These are phyloP conservation scores for Phocides pigmalion DNA, from an alignment of 1,140 invertebrate species.

Conservation along the genomic window DNA sequence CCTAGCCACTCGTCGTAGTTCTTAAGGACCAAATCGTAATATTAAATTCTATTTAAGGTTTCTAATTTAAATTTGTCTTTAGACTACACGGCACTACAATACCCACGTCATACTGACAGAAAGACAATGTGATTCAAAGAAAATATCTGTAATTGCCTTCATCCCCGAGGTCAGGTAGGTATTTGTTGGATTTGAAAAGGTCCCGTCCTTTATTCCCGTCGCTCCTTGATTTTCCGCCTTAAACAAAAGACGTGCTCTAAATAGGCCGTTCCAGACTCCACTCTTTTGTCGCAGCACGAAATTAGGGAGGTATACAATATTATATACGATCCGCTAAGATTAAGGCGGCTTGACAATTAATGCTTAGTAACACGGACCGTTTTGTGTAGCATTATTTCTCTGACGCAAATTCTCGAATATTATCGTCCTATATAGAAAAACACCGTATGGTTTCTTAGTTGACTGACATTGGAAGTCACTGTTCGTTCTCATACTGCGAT, in stretches of 20 bases:
- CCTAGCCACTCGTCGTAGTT: too few relatives aligned
- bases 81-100: slow-evolving; percentile 3
- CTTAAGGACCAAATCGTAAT: too few relatives aligned
- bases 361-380: slow-evolving; percentile 4
- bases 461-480: too few relatives aligned
- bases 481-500: too few relatives aligned
- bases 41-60: neutral
- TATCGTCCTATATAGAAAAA: slow-evolving; percentile 2
- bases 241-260: slow-evolving; percentile 59
- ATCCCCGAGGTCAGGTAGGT: slow-evolving; percentile 35
- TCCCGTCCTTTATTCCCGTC: slow-evolving; percentile 47
- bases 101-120: slow-evolving; percentile 35
- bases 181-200: slow-evolving; percentile 42
- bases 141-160: slow-evolving; percentile 64
- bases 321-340: neutral
- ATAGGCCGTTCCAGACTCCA: slow-evolving; percentile 45
- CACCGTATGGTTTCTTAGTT: neutral
- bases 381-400: slow-evolving; percentile 6
- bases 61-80: neutral
- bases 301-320: slow-evolving; percentile 9
- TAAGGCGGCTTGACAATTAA: slow-evolving; percentile 19
- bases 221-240: slow-evolving; percentile 58
- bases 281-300: slow-evolving; percentile 39
- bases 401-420: neutral
- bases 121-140: slow-evolving; percentile 51